Conservation (phyloP, 64 coral and sea anemone species). For the Trachythela sp. region DNA sequence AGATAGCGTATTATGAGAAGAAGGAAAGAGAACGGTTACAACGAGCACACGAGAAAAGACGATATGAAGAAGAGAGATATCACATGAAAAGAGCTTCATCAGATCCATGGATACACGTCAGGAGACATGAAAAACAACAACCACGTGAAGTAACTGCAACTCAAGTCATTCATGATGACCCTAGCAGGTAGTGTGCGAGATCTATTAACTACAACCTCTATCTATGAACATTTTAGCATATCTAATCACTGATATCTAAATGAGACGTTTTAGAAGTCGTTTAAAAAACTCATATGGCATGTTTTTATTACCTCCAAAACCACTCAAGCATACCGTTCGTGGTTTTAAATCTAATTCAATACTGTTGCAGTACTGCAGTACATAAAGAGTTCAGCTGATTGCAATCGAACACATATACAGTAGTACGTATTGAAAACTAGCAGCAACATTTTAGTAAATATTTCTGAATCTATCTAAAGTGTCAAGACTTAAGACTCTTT, state of each 20-base stretch:
- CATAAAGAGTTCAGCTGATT: too few relatives aligned
- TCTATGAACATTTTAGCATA: neutral
- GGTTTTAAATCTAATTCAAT: too few relatives aligned
- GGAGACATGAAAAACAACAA: neutral
- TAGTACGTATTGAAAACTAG: too few relatives aligned
- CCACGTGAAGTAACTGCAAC: neutral
- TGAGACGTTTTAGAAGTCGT: too few relatives aligned
- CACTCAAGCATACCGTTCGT: too few relatives aligned
- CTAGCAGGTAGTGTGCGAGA: neutral
- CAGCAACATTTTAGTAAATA: too few relatives aligned
- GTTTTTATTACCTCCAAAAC: too few relatives aligned
- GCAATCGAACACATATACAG: too few relatives aligned
- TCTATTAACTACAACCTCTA: neutral
- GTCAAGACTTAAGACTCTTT: too few relatives aligned
- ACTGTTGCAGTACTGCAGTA: too few relatives aligned
- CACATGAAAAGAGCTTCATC: constrained; percentile 8
- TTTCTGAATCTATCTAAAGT: too few relatives aligned
- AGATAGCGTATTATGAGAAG: neutral
- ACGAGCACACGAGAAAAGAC: neutral
- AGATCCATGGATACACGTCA: neutral
- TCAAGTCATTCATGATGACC: neutral
- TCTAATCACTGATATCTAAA: neutral
- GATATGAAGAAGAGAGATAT: neutral
- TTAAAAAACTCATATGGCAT: too few relatives aligned
- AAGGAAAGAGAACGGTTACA: neutral